Percentiles rank a stretch among this genome's conserved stretches.
Conservation (phyloP, 2,797 vertebrate genomes). For the Serranus cabrilla region DNA sequence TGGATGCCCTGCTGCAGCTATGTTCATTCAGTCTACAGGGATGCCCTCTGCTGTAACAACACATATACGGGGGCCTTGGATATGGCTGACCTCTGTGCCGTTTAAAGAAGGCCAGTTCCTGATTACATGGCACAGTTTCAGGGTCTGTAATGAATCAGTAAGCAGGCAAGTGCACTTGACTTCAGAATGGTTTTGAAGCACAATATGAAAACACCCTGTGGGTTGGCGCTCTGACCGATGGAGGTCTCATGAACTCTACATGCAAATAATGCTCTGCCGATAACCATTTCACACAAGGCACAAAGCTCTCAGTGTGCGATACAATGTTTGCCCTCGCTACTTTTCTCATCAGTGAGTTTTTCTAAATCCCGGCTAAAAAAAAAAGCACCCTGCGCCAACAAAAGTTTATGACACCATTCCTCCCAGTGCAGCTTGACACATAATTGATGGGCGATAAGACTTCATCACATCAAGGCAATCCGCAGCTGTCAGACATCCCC, state of each 20-base stretch:
- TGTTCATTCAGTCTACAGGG: constrained; percentile 69
- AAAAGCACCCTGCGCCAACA: background rate
- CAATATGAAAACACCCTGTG: constrained; percentile 40
- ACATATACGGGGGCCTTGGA: constrained; percentile 70
- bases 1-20: constrained; percentile 76
- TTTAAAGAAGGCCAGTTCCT: constrained; percentile 66
- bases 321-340: constrained; percentile 4
- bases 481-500: constrained; percentile 53
- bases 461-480: constrained; percentile 34
- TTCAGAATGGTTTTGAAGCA: constrained; percentile 44
- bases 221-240: constrained; percentile 28
- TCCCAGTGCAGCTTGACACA: constrained; percentile 28
- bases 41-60: constrained; percentile 68
- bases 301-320: background rate
- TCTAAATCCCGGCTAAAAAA: constrained; percentile 19
- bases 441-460: constrained; percentile 46
- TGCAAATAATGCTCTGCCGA: constrained; percentile 34
- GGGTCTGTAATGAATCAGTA: constrained; percentile 64
- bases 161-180: constrained; percentile 43
- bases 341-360: constrained; percentile 33
- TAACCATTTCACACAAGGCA: constrained; percentile 11
- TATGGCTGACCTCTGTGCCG: constrained; percentile 69
- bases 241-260: constrained; percentile 35
- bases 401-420: constrained; percentile 36
- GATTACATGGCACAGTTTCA: constrained; percentile 76